Percentiles rank a stretch among this genome's conserved stretches.
These are phyloP conservation scores for Chironomus riparius DNA, from an alignment of 2,888 invertebrate species.

Conservation along the genomic window DNA sequence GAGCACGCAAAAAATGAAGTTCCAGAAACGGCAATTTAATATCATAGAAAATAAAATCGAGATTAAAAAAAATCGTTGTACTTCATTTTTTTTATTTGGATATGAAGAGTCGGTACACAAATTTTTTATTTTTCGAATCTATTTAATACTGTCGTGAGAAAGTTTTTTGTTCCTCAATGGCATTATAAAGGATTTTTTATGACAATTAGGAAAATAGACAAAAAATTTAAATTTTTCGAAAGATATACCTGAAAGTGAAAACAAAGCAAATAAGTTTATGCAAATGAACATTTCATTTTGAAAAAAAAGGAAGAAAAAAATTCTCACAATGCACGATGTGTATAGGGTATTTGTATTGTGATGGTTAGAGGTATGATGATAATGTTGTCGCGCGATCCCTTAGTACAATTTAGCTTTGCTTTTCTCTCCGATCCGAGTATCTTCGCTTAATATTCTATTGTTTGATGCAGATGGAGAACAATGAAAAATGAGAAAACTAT, in stretches of 20 bases:
- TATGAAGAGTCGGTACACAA: too few species aligned
- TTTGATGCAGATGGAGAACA: conserved; percentile 21
- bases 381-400: neutral
- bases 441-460: conserved; percentile 14
- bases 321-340: neutral
- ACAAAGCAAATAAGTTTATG: conserved; percentile 17
- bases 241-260: neutral
- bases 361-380: neutral
- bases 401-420: neutral
- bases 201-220: neutral
- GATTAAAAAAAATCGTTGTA: too few species aligned
- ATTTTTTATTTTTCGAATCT: too few species aligned
- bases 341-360: conserved; percentile 11
- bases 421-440: neutral
- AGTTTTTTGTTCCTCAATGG: too few species aligned
- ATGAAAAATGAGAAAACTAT: conserved; percentile 25
- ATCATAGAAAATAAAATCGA: too few species aligned
- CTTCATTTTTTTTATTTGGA: too few species aligned
- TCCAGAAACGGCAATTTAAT: too few species aligned
- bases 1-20: too few species aligned
- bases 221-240: neutral
- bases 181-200: too few species aligned
- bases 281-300: conserved; percentile 3
- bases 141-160: too few species aligned
- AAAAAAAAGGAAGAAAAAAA: neutral